Percentiles rank a stretch among this genome's conserved stretches.
Evolutionary conservation across 2,888 invertebrate genomes (phyloP).

Genomic region (Psylliodes chrysocephalus): DNA sequence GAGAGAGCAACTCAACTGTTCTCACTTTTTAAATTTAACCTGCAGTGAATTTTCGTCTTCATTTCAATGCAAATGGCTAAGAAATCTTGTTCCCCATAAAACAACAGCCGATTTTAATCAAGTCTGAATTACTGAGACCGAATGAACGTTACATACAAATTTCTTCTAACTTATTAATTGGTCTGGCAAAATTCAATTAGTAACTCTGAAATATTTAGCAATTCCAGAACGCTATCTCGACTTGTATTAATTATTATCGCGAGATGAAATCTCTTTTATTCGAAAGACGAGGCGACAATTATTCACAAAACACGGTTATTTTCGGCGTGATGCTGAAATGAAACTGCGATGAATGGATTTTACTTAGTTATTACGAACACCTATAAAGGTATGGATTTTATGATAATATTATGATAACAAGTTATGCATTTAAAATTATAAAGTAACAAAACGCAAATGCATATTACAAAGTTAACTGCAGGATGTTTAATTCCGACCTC

Average conservation of each 20-base stretch:
- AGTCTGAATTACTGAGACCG: slow-evolving; percentile 48
- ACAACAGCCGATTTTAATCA: slow-evolving; percentile 49
- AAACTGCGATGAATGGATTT: neutral
- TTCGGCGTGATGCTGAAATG: neutral
- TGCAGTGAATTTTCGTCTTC: slow-evolving; percentile 11
- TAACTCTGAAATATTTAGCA: slow-evolving; percentile 54
- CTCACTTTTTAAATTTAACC: slow-evolving; percentile 2
- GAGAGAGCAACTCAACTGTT: neutral
- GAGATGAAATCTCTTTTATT: slow-evolving; percentile 42
- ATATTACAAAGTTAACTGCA: too few relatives aligned
- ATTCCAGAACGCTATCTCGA: slow-evolving; percentile 51
- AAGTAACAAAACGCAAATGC: too few relatives aligned
- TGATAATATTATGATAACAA: neutral
- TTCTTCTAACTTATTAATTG: slow-evolving; percentile 57
- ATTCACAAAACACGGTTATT: slow-evolving; percentile 15
- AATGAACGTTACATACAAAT: slow-evolving; percentile 51
- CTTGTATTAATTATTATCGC: slow-evolving; percentile 51
- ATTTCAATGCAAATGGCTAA: slow-evolving; percentile 29
- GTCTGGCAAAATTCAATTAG: slow-evolving; percentile 58
- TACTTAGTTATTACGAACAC: neutral
- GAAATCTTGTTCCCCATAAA: slow-evolving; percentile 31
- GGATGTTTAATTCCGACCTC: too few relatives aligned
- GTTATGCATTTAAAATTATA: neutral
- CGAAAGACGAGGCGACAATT: slow-evolving; percentile 23
- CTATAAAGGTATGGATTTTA: neutral